phyloP scores from a whole-genome alignment of 2,113 vertebrate genomes.

The Marcusenius ussheri region DNA sequence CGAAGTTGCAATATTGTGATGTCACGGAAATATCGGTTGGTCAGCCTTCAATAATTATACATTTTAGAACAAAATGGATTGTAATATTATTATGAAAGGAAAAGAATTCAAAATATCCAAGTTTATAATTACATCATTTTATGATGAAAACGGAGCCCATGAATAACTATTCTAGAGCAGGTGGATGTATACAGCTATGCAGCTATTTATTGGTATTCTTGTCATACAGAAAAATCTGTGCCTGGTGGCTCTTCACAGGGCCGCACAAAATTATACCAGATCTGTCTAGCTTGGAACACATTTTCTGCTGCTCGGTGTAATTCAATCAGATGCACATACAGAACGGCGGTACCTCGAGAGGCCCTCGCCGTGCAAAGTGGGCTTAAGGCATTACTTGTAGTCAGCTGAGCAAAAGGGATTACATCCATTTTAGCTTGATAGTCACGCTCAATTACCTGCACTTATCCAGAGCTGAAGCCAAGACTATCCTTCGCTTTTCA shows the following conservation, averaged over 20 bases:
- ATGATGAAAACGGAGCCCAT: not conserved
- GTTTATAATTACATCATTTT: not conserved
- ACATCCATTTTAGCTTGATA: constrained; percentile 37
- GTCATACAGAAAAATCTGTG: not conserved
- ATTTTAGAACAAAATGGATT: not conserved
- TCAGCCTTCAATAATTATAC: not conserved
- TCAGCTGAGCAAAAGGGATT: constrained; percentile 41
- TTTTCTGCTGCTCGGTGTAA: constrained; percentile 27
- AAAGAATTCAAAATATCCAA: not conserved
- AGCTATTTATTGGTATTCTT: not conserved
- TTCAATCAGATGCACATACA: constrained; percentile 23
- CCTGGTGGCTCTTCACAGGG: not conserved
- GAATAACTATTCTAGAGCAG: not conserved
- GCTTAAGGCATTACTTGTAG: constrained; percentile 47
- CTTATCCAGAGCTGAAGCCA: not conserved
- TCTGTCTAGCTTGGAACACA: constrained; percentile 11
- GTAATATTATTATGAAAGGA: not conserved
- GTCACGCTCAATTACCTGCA: constrained; percentile 46
- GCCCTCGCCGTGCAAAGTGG: constrained; percentile 39
- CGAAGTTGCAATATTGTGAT: not conserved
- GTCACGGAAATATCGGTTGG: not conserved
- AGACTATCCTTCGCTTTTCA: constrained; percentile 29
- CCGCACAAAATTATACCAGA: not conserved
- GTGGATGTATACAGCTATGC: not conserved
- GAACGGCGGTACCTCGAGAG: constrained; percentile 21